Base-by-base conservation (phyloP, 2,797 vertebrate species). In the Chromis chromis region DNA sequence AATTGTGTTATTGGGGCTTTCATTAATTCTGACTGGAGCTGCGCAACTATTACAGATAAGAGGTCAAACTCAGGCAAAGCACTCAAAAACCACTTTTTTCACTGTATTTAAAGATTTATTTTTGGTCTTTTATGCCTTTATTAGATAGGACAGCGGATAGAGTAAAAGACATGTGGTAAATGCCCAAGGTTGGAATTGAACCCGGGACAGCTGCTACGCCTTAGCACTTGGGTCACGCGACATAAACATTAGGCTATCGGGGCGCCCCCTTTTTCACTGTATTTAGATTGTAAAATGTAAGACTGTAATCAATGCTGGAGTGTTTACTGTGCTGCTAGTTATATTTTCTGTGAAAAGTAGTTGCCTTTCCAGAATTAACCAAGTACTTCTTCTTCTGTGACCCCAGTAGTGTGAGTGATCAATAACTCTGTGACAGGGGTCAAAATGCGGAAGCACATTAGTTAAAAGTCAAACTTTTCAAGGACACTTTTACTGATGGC, bases 401-500 rank as follows among this genome's bases (percentile, higher is more conserved):
- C 12, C 25, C 12, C 21, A 13, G 0, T 12, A 0, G 42, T 11
- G 16, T 28, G 40, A 55, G 22, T 28, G 44, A 25, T 33, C 62
- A 64, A 6, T 44, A n/a, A 69, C 21, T 74, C 46, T 0, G 12
- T 52, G 56, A 44, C 61, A 21, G 1, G 5, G 69, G 65, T 86
- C 66, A 74, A 46, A 63, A 70, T 72, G 71, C 59, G 22, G 54
- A 65, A 13, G 22, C 16, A 67, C 54, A 55, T 56, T 76, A 21
- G 82, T 91, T 86, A 79, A 82, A 88, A 33, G 76, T 84, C 89
- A 78, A 88, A 84, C 83, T 9, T 5, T n/a, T 73, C 63, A 21
- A 28, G 68, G 25, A 48, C 14, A 81, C 46, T 55, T 27, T 77
- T 6, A 48, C 59, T 66, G 67, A 74, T 70, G 74, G 22, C 78